These are phyloP conservation scores for Larimichthys crocea DNA, from an alignment of 2,113 vertebrate genomes.

Conservation along the genomic window DNA sequence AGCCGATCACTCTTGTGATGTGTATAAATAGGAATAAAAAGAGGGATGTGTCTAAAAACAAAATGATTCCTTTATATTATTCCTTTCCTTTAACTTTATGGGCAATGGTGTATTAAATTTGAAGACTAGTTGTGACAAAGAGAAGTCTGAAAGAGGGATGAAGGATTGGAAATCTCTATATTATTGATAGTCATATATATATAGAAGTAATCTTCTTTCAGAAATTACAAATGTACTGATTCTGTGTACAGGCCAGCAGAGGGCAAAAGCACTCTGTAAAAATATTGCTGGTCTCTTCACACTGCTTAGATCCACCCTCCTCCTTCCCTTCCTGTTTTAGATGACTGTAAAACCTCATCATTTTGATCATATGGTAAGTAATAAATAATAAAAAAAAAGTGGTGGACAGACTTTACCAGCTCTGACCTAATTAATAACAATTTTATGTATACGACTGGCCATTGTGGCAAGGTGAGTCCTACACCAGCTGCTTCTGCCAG, in stretches of 20 bases:
- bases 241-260: constrained; percentile 46
- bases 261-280: constrained; percentile 52
- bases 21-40: too few relatives aligned
- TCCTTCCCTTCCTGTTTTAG: constrained; percentile 10
- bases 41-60: too few relatives aligned
- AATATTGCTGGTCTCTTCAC: neutral
- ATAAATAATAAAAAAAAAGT: neutral
- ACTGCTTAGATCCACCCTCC: neutral
- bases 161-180: too few relatives aligned
- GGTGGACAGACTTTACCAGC: neutral
- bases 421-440: neutral
- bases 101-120: neutral
- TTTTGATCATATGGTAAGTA: neutral
- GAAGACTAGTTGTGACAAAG: neutral
- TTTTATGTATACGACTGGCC: neutral
- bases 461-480: constrained; percentile 8
- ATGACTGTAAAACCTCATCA: neutral
- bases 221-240: neutral
- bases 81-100: too few relatives aligned
- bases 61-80: too few relatives aligned
- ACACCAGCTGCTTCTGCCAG: constrained; percentile 11
- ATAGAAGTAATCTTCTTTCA: neutral
- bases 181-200: too few relatives aligned
- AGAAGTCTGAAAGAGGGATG: neutral
- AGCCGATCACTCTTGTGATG: too few relatives aligned